A percentile compares a stretch with the other conserved stretches of the same genome.
These are phyloP conservation scores for Laspeyria flexula DNA, from an alignment of 2,888 invertebrate species.

Conservation along the genomic window DNA sequence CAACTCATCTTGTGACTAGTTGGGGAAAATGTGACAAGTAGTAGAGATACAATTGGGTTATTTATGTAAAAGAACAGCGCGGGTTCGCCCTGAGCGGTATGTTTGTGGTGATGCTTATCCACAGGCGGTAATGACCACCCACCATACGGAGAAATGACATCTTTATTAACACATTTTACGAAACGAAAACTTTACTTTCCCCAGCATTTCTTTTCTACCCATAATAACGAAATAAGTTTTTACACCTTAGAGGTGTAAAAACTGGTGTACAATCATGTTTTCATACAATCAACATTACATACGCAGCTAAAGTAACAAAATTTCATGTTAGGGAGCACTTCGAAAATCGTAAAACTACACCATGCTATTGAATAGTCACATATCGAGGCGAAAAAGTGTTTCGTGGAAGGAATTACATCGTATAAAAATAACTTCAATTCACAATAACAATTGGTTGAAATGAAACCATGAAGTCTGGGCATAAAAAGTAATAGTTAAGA, in stretches of 20 bases:
- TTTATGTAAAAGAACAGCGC: no score
- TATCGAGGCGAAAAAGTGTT: conserved; percentile 11
- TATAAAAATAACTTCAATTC: conserved; percentile 34
- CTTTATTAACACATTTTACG: no score
- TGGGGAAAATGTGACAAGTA: no score
- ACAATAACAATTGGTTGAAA: conserved; percentile 18
- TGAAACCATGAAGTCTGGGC: conserved; percentile 32
- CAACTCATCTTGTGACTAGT: no score
- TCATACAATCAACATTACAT: not conserved
- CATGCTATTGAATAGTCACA: conserved; percentile 1
- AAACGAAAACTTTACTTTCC: no score
- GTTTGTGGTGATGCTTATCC: no score
- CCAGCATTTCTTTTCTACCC: no score
- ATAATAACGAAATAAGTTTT: no score
- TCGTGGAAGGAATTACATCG: conserved; percentile 20
- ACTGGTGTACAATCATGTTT: not conserved
- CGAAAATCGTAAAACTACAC: not conserved
- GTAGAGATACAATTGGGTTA: no score
- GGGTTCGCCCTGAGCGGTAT: no score
- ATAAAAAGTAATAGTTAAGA: conserved; percentile 42
- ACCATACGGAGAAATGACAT: no score
- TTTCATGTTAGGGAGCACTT: conserved; percentile 2
- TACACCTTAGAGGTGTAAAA: not conserved
- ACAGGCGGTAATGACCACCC: no score
- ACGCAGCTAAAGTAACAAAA: not conserved